Percentiles rank a stretch among this genome's conserved stretches.
These are phyloP conservation scores for Pristionchus entomophagus DNA, from an alignment of 2,888 invertebrate genomes.

Conservation along the genomic window DNA sequence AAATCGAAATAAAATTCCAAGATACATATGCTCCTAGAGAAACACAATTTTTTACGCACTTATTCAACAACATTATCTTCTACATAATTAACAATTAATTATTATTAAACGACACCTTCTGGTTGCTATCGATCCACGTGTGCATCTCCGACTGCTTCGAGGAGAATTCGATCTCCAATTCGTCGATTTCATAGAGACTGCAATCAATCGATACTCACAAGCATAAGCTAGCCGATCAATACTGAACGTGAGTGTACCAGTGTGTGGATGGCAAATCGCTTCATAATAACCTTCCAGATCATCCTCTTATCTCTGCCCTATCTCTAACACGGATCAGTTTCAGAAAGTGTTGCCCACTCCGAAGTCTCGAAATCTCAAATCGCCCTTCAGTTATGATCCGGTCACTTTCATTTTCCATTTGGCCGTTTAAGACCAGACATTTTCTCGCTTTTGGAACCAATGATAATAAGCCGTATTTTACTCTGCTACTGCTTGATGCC, in stretches of 20 bases:
- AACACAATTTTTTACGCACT: background rate
- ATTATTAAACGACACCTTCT: background rate
- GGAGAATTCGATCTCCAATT: slow-evolving; percentile 69
- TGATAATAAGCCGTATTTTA: too few species aligned
- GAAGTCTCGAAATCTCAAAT: too few species aligned
- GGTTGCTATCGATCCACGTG: slow-evolving; percentile 66
- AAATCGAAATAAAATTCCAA: too few species aligned
- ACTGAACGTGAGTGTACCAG: background rate
- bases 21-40: too few species aligned
- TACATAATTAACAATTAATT: background rate
- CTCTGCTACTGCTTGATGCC: too few species aligned
- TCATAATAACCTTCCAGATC: background rate
- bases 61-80: background rate
- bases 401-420: too few species aligned
- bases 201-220: slow-evolving; percentile 11
- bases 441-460: too few species aligned
- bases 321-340: background rate
- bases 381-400: too few species aligned
- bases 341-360: too few species aligned
- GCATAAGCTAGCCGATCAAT: background rate
- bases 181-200: slow-evolving; percentile 66
- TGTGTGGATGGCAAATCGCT: too few species aligned
- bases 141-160: slow-evolving; percentile 65
- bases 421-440: too few species aligned
- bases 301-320: background rate